phyloP scores from a whole-genome alignment of 2,113 vertebrate species.

The Euleptes europaea region DNA sequence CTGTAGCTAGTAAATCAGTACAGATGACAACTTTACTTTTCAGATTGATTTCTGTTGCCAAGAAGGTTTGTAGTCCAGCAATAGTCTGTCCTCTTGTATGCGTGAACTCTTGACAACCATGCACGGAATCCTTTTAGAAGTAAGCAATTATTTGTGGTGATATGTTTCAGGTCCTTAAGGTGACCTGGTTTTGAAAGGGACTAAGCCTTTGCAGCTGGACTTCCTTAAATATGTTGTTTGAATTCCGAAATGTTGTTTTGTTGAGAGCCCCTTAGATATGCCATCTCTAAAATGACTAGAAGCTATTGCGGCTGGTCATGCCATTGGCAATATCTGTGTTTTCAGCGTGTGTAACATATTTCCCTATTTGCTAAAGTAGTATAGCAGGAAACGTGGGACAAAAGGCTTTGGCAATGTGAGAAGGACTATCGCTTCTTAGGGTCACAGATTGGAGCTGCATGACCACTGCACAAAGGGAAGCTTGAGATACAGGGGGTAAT shows the following conservation, averaged over 20 bases:
- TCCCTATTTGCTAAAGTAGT: neutral
- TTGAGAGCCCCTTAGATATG: neutral
- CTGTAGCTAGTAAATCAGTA: neutral
- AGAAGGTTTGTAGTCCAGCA: constrained; percentile 24
- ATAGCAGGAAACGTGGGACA: neutral
- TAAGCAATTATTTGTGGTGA: neutral
- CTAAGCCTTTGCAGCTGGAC: neutral
- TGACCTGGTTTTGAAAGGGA: too few relatives aligned
- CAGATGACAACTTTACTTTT: neutral
- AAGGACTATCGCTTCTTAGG: neutral
- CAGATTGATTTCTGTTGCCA: neutral
- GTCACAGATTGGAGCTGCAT: neutral
- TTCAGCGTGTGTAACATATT: neutral
- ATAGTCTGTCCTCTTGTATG: neutral
- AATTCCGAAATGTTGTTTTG: neutral
- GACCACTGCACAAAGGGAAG: neutral
- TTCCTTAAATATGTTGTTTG: neutral
- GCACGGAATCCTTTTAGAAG: neutral
- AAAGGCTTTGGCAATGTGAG: neutral
- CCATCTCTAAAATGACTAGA: neutral
- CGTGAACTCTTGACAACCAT: neutral
- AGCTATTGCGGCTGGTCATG: neutral
- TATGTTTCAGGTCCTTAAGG: neutral
- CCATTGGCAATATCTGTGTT: neutral
- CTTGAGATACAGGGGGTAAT: neutral